Base-by-base conservation (phyloP, 2,888 invertebrate genomes). In the Phengaris arion region DNA sequence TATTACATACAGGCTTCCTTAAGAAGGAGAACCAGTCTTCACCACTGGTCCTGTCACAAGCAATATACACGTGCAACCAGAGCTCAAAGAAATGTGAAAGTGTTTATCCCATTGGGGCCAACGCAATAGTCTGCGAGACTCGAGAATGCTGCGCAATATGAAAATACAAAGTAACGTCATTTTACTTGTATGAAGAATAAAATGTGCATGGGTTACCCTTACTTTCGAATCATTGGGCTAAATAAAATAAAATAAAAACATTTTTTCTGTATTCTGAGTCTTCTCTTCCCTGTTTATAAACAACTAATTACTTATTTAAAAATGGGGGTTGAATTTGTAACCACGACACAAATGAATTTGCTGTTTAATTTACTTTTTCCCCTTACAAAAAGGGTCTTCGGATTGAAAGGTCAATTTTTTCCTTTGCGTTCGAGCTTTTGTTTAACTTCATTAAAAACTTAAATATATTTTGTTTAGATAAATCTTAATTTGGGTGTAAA, bases 291-390 rank as follows among this genome's bases (percentile, higher is more conserved):
- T 13, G 13, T 64, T 64, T 12, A 45, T 64, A 64, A 64, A 64
- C 64, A 64, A 64, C 12, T 64, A 45, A 64, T 64, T 64, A 59
- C 59, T 59, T 59, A 64, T 64, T 64, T 45, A 64, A 35, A 64
- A 64, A 64, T 64, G 10, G 45, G 13, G 35, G 64, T 64, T 45
- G 64, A 64, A 64, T 64, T 64, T 64, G 59, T 59, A 35, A 45
- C 64, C 64, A 13, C 35, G 64, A 64, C 64, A 64, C 64, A 64
- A 64, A 45, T 64, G 35, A 64, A 64, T 64, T 35, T 45, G 35
- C 64, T 64, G 64, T 64, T 35, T 35, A 64, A 64, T 64, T 64
- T 45, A 13, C 45, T 35, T 64, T 59, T 64, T 64, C 15, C 6
- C 22, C 64, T 45, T 12, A 2, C 35, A 64, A 45, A 64, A 64